Evolutionary conservation across 2,888 invertebrate genomes (phyloP).

Genomic region (Ophonus ardosiacus): DNA sequence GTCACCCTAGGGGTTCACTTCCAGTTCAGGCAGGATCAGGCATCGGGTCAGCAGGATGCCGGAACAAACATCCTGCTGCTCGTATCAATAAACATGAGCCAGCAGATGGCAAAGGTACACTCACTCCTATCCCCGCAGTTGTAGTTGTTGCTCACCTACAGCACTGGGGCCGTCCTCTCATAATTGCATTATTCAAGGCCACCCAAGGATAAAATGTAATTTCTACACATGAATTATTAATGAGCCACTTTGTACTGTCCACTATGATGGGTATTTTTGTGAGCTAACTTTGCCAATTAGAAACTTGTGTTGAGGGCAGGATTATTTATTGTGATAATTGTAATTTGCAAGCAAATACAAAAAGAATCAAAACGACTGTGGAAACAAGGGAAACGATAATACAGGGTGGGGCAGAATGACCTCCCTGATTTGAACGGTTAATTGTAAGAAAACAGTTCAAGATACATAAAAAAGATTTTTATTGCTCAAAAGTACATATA

Average conservation of each 20-base stretch:
- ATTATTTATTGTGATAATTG: neutral
- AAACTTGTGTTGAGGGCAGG: neutral
- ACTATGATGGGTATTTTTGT: conserved; percentile 17
- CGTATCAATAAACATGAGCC: conserved; percentile 35
- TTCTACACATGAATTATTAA: conserved; percentile 27
- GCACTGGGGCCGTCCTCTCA: conserved; percentile 14
- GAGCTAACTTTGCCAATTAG: conserved; percentile 18
- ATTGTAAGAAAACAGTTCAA: too few relatives aligned
- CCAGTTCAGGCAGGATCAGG: neutral
- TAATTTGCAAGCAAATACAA: neutral
- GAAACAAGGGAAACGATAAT: too few relatives aligned
- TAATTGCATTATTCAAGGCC: conserved; percentile 38
- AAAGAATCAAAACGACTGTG: too few relatives aligned
- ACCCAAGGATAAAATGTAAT: conserved; percentile 43
- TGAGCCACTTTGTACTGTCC: conserved; percentile 13
- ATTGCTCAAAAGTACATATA: too few relatives aligned
- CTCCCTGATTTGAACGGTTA: too few relatives aligned
- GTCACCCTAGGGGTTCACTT: conserved; percentile 15
- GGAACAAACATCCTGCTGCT: conserved; percentile 17
- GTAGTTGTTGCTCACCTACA: neutral
- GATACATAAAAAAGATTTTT: too few relatives aligned
- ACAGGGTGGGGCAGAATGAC: too few relatives aligned
- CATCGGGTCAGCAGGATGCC: neutral
- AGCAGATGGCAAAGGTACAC: conserved; percentile 10
- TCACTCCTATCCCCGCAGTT: neutral